These are phyloP conservation scores for Gymnosoma rotundatum DNA, from an alignment of 2,888 invertebrate species.

Conservation along the genomic window DNA sequence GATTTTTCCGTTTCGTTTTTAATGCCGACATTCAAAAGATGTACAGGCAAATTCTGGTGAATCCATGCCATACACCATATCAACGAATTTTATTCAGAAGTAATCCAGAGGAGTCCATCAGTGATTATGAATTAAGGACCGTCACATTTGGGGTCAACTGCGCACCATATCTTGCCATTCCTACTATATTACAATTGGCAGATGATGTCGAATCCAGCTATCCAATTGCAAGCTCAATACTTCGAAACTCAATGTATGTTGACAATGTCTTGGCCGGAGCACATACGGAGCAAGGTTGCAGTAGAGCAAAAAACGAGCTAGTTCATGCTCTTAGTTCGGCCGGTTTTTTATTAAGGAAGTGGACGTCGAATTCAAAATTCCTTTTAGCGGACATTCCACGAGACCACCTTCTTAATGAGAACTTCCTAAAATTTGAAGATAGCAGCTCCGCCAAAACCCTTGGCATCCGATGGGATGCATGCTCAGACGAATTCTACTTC, in stretches of 20 bases:
- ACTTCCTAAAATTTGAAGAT: conserved; percentile 1
- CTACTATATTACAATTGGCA: conserved; percentile 51
- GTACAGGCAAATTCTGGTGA: too few relatives aligned
- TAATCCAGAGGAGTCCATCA: not conserved
- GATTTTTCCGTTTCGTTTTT: too few relatives aligned
- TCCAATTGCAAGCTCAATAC: conserved; percentile 32
- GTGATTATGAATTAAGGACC: conserved; percentile 26
- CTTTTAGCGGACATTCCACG: not conserved
- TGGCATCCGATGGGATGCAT: conserved; percentile 5
- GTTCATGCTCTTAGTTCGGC: not conserved
- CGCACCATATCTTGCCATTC: conserved; percentile 66
- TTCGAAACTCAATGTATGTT: conserved; percentile 56
- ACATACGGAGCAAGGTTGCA: too few relatives aligned
- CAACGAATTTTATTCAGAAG: conserved; percentile 1
- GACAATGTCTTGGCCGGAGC: conserved; percentile 15
- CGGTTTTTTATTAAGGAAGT: too few relatives aligned
- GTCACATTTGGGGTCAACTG: conserved; percentile 66
- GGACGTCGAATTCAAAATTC: not conserved
- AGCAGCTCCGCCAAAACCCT: not conserved
- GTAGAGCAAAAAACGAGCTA: not conserved
- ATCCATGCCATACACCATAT: too few relatives aligned
- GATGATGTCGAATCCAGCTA: too few relatives aligned
- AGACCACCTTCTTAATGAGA: not conserved
- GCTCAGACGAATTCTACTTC: conserved; percentile 6
- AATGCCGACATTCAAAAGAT: not conserved